Evolutionary conservation across 2,113 vertebrate genomes (phyloP), one percentile per base, ranked within the genome.

Genomic region (Poeciliopsis occidentalis): DNA sequence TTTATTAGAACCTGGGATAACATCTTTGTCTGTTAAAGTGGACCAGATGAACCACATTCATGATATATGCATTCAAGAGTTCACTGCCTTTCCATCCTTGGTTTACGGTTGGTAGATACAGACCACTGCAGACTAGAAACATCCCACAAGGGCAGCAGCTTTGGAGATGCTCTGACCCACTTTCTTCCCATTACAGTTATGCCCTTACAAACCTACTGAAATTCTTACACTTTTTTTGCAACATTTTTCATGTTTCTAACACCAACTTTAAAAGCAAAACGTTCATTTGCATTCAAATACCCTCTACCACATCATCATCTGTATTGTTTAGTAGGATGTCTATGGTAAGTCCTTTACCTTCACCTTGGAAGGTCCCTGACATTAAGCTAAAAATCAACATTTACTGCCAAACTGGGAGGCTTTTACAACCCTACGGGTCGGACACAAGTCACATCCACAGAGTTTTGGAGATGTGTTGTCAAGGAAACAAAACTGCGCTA

Each of bases 401-500:
- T 64, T 67, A 47, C 44, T 41, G 24, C 19, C 22, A 22, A 62
- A 41, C 29, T 34, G 29, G 47, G 66, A 67, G 30, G 15, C 51
- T 62, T 31, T 67, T 73, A 30, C 19, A 54, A 51, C 72, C 69
- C 72, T 66, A 41, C 11, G 51, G 2, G 26, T 66, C 65, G 1
- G 41, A 75, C 60, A 12, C 37, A 78, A 65, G 65, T 76, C 80
- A 57, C 71, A 72, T 75, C 75, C 60, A 22, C 57, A 51, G 26
- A 47, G 41, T 57, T 60, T 80, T 47, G 7, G 26, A 75, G 68
- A 81, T 69, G 78, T 67, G 87, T 88, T 82, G 84, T 79, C 79
- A 84, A 19, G 76, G 84, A 88, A 84, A 88, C 87, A 82, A 85
- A 81, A 70, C 67, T 41, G 80, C 12, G 74, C 26, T 47, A 64